A percentile compares a stretch with the other conserved stretches of the same genome.
phyloP scores from a whole-genome alignment of 2,113 vertebrate species.

The Ctenomys sociabilis region DNA sequence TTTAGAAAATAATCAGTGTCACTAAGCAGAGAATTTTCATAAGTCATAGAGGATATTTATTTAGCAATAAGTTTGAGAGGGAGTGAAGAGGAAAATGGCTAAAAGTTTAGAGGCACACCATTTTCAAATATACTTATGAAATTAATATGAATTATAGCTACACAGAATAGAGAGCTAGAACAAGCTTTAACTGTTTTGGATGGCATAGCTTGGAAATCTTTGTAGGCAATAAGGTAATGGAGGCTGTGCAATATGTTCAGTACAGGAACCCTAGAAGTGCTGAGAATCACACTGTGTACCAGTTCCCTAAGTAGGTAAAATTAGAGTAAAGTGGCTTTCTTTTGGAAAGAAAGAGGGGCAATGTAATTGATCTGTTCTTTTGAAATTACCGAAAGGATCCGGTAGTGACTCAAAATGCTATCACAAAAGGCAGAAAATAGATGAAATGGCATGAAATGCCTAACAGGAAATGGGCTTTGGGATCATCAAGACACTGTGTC shows the following conservation, averaged over 20 bases:
- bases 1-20: slow-evolving; percentile 47
- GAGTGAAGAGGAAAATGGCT: neutral
- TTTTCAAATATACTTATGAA: neutral
- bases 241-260: neutral
- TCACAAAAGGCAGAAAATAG: neutral
- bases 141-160: neutral
- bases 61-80: neutral
- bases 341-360: neutral
- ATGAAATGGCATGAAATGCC: neutral
- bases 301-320: neutral
- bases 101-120: neutral
- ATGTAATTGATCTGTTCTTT: neutral
- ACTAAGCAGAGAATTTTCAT: slow-evolving; percentile 21
- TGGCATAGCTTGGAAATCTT: neutral
- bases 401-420: neutral
- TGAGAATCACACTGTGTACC: neutral
- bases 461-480: neutral
- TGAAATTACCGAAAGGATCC: neutral
- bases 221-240: neutral
- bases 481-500: neutral
- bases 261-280: neutral
- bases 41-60: neutral
- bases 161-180: neutral
- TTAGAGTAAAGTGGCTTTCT: neutral
- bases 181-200: neutral